phyloP scores from a whole-genome alignment of 2,888 invertebrate genomes.

The Acleris laterana region DNA sequence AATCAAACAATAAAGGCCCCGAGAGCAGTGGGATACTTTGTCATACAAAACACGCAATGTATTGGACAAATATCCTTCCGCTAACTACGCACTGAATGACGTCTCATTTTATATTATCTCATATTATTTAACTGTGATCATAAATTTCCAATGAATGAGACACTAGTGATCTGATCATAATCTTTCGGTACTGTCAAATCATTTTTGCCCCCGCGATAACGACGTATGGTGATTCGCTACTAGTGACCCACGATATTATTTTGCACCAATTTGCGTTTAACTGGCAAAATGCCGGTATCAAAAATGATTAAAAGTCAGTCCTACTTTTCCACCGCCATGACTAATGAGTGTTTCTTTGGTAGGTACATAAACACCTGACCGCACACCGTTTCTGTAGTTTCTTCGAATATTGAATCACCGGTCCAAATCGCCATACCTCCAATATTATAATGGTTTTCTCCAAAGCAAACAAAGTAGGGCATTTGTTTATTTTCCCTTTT shows the following conservation, averaged over 20 bases:
- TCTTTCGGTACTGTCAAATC: too few relatives aligned
- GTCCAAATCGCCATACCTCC: conserved; percentile 7
- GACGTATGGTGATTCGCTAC: too few relatives aligned
- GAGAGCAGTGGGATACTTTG: conserved; percentile 8
- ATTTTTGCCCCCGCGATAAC: too few relatives aligned
- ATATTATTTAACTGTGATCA: too few relatives aligned
- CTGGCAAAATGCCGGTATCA: too few relatives aligned
- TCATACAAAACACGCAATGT: conserved; percentile 12
- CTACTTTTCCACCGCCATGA: conserved; percentile 12
- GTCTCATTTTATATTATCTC: too few relatives aligned
- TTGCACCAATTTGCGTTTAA: too few relatives aligned
- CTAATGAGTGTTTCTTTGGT: conserved; percentile 20
- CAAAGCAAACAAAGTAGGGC: background rate
- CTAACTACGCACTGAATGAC: conserved; percentile 3
- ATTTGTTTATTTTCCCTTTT: background rate
- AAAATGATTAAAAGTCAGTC: conserved; percentile 1
- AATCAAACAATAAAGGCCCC: conserved; percentile 6
- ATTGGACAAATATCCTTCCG: conserved; percentile 22
- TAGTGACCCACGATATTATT: too few relatives aligned
- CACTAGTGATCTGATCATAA: too few relatives aligned
- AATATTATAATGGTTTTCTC: conserved; percentile 6
- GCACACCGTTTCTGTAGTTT: conserved; percentile 23
- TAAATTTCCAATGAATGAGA: too few relatives aligned
- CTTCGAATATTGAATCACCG: conserved; percentile 33
- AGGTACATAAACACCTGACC: conserved; percentile 29